Percentiles rank a stretch among this genome's conserved stretches.
Evolutionary conservation across 2,113 vertebrate genomes (phyloP).

Genomic region (Willisornis vidua): DNA sequence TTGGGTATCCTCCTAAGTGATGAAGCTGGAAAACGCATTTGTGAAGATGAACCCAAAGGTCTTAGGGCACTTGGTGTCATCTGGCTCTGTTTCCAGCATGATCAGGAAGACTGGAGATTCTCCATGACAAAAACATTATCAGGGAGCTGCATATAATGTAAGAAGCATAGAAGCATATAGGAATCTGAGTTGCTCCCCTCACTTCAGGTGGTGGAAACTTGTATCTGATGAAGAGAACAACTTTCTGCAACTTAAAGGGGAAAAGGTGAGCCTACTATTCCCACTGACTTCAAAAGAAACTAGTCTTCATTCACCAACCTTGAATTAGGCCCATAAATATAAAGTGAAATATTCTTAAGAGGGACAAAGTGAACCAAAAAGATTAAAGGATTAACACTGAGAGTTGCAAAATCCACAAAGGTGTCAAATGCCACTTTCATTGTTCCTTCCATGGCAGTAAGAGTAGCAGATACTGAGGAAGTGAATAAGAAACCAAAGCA

Average conservation of each 20-base stretch:
- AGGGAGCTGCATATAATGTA: background rate
- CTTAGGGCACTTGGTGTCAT: background rate
- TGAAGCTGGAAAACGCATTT: background rate
- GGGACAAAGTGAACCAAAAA: background rate
- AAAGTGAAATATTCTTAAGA: constrained; percentile 16
- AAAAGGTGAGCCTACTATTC: background rate
- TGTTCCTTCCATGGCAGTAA: background rate
- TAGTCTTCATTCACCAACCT: background rate
- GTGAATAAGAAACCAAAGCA: background rate
- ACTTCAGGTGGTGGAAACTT: background rate
- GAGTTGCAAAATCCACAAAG: background rate
- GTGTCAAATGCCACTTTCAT: background rate
- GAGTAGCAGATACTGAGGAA: background rate
- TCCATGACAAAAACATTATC: background rate
- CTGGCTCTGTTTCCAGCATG: background rate
- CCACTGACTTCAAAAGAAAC: background rate
- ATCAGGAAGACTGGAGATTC: background rate
- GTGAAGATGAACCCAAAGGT: background rate
- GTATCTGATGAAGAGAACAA: background rate
- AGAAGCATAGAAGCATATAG: background rate
- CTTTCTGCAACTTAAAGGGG: background rate
- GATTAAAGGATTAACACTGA: constrained; percentile 20
- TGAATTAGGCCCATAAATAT: background rate
- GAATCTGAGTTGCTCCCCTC: background rate
- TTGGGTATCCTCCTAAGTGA: background rate